These are phyloP conservation scores for Microctenopoma lineatum DNA, from an alignment of 2,797 vertebrate genomes.

Conservation along the genomic window DNA sequence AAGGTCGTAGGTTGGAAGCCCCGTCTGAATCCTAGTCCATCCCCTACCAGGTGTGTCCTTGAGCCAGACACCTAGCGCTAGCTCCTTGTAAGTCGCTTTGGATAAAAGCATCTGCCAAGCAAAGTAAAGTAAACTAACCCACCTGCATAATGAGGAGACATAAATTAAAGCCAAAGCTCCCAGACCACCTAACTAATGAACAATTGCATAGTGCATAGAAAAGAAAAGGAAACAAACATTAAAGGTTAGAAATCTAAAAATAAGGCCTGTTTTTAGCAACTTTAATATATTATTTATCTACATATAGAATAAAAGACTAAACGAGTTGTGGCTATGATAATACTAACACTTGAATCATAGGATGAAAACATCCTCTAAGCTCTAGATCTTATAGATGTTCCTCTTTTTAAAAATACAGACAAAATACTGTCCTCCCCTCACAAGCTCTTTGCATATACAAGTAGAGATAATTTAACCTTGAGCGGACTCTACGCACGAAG, in stretches of 20 bases:
- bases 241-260: neutral
- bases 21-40: too few species aligned
- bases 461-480: slow-evolving; percentile 38
- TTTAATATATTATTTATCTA: neutral
- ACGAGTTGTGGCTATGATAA: slow-evolving; percentile 23
- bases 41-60: too few species aligned
- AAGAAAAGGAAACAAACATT: neutral
- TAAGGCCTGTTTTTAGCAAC: neutral
- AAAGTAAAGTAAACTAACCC: too few species aligned
- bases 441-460: slow-evolving; percentile 27
- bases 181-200: neutral
- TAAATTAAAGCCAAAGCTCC: slow-evolving; percentile 41
- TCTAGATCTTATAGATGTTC: slow-evolving; percentile 44
- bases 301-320: slow-evolving; percentile 20
- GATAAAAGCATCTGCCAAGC: too few species aligned
- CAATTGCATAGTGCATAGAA: neutral
- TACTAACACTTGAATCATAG: slow-evolving; percentile 53
- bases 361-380: slow-evolving; percentile 51
- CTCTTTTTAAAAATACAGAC: slow-evolving; percentile 39
- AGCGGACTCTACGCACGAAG: slow-evolving; percentile 34
- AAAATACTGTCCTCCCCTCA: slow-evolving; percentile 38
- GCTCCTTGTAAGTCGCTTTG: too few species aligned
- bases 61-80: too few species aligned
- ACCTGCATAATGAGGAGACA: slow-evolving; percentile 25
- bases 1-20: too few species aligned